phyloP scores from a whole-genome alignment of 2,888 invertebrate genomes.

The Heterodera filipjevi region DNA sequence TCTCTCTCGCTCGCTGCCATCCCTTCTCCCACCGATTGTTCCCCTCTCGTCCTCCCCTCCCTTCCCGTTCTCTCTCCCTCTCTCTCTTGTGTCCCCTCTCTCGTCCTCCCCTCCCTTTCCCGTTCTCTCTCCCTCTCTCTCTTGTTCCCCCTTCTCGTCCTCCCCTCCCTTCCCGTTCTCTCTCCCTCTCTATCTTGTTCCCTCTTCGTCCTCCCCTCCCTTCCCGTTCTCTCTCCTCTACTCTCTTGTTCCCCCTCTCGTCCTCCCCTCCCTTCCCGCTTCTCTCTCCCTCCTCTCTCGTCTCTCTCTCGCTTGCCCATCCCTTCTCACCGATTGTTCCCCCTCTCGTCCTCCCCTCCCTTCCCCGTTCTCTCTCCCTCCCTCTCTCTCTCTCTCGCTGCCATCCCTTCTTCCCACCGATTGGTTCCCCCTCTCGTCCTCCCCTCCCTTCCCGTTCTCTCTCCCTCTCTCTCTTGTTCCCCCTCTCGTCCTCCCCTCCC shows the following conservation, averaged over 20 bases:
- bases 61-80: background rate
- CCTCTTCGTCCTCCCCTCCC: background rate
- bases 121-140: background rate
- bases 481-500: background rate
- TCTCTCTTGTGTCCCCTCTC: background rate
- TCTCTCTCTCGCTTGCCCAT: background rate
- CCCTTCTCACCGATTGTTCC: background rate
- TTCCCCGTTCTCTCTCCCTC: background rate
- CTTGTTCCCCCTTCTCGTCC: background rate
- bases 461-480: background rate
- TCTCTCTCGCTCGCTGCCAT: background rate
- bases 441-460: background rate
- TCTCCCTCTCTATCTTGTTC: background rate
- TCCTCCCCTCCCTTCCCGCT: background rate
- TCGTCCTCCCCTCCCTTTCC: background rate
- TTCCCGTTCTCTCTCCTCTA: background rate
- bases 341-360: background rate
- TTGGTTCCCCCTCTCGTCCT: background rate
- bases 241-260: background rate
- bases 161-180: background rate
- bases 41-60: background rate
- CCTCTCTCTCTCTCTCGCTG: background rate
- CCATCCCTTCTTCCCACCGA: too few species aligned
- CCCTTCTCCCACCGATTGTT: constrained; percentile 2
- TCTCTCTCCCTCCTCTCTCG: background rate